These are phyloP conservation scores for Pterophyllum scalare DNA, from an alignment of 2,113 vertebrate species.

Conservation along the genomic window DNA sequence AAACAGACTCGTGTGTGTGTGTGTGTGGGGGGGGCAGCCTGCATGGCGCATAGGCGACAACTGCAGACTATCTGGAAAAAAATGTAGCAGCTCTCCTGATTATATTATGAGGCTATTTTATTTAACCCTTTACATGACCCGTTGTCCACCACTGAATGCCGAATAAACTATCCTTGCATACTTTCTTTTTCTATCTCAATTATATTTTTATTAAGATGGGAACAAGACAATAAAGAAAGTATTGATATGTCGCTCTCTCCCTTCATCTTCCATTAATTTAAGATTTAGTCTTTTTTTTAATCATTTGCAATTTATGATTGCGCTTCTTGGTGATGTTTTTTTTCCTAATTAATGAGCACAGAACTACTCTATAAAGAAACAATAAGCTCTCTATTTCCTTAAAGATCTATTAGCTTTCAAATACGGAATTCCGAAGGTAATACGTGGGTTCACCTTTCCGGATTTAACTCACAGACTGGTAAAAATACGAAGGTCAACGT, in stretches of 20 bases:
- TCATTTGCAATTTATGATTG: neutral
- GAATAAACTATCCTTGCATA: neutral
- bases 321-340: neutral
- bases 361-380: neutral
- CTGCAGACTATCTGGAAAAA: conserved; percentile 33
- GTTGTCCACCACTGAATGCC: neutral
- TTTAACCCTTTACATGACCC: neutral
- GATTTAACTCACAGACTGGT: neutral
- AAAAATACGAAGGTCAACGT: conserved; percentile 36
- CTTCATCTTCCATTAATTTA: neutral
- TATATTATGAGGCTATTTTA: neutral
- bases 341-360: neutral
- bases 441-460: neutral
- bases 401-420: neutral
- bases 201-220: neutral
- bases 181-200: neutral
- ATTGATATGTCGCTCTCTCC: too few species aligned
- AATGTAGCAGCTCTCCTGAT: conserved; percentile 12
- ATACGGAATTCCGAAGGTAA: neutral
- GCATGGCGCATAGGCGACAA: conserved; percentile 56
- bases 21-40: neutral
- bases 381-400: neutral
- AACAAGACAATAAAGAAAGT: neutral
- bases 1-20: neutral
- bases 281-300: neutral